Base-by-base conservation (phyloP, 2,888 invertebrate genomes). In the Parelbella ahira region DNA sequence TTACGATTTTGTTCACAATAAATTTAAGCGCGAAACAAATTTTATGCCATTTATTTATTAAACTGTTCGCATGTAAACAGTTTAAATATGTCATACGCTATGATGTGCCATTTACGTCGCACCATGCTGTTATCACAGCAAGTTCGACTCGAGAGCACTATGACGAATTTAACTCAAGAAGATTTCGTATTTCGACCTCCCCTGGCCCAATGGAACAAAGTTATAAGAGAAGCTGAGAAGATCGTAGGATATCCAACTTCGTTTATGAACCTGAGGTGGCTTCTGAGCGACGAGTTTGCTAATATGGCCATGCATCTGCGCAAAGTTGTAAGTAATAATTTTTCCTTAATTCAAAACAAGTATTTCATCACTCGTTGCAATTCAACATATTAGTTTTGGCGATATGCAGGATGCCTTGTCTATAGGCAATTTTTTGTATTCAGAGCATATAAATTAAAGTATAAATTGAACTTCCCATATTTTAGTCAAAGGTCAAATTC, bases 201-300 rank as follows among this genome's bases (percentile, higher is more conserved):
- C 13, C 51, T 83, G 30, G 68, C 82, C 4, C 75, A 78, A 47
- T 82, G 82, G 87, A 69, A 77, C 58, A 81, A 82, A 68, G 70
- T 84, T 58, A 82, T 87, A 21, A 77, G 74, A 56, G 87, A 88
- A 63, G 88, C 88, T 24, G 88, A 88, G 48, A 87, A 86, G 52
- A 80, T 88, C 50, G 88, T 88, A 37, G 86, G 88, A 55, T 81
- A 90, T 74, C 90, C 90, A 50, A 90, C 90, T 66, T 90, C 90
- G 48, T 89, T 89, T 59, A 88, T 88, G 84, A 89, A 88, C 65
- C 75, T 90, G 58, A 77, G 90, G 72, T 90, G 90, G 90, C 72
- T 90, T 58, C 81, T 90, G 53, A 90, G 89, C 67, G 90, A 90
- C 64, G 90, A 90, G 83, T 90, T 90, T 61, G 90, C 89, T 45